Conservation (phyloP, 2,888 invertebrate species). For the Andrena trimmerana region DNA sequence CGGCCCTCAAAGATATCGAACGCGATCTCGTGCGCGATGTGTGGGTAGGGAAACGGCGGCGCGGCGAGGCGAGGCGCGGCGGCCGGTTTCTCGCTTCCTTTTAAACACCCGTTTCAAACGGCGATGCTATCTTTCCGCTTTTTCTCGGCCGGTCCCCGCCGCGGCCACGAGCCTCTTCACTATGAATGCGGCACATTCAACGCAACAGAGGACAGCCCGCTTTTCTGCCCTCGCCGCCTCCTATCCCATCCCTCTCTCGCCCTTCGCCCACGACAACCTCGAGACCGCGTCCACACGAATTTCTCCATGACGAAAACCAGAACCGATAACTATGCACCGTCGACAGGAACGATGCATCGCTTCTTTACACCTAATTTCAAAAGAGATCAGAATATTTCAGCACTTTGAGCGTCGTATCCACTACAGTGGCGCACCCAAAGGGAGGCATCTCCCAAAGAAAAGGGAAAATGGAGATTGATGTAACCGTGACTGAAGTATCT, state of each 20-base stretch:
- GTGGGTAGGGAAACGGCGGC: background rate
- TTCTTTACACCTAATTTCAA: background rate
- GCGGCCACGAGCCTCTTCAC: conserved; percentile 37
- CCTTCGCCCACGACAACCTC: conserved; percentile 17
- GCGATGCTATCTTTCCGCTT: conserved; percentile 69
- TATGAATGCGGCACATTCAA: conserved; percentile 68
- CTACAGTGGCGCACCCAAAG: no score
- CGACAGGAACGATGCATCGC: background rate
- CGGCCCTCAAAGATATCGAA: conserved; percentile 46
- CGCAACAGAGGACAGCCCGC: conserved; percentile 34
- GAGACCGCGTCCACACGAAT: conserved; percentile 1
- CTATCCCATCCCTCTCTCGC: conserved; percentile 4
- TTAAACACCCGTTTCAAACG: conserved; percentile 66
- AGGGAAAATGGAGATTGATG: no score
- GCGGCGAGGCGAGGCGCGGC: conserved; percentile 3
- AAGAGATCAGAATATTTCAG: no score
- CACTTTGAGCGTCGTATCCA: no score
- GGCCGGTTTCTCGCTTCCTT: conserved; percentile 57
- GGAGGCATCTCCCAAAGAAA: no score
- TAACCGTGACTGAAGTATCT: no score
- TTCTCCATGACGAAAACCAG: conserved; percentile 5
- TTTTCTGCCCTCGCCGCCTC: conserved; percentile 23
- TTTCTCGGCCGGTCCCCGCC: conserved; percentile 53
- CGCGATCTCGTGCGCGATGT: conserved; percentile 39
- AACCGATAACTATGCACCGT: conserved; percentile 2